These are phyloP conservation scores for rabbit (Oryctolagus cuniculus) DNA, from an alignment of 2,113 vertebrate genomes.

Conservation along the genomic window DNA sequence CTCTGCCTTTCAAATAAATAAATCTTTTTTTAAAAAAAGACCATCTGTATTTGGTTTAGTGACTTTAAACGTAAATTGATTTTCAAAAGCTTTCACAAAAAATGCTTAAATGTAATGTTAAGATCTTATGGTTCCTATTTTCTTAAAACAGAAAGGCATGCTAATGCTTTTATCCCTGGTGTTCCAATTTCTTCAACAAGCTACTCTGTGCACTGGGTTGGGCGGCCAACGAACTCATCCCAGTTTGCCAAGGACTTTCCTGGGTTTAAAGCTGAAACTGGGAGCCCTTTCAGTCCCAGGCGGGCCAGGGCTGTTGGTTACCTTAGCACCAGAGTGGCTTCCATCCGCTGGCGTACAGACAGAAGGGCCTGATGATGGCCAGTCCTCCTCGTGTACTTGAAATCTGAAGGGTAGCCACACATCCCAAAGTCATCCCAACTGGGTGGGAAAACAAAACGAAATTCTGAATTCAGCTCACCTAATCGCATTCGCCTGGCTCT, in stretches of 20 bases:
- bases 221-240: neutral
- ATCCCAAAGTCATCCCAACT: conserved; percentile 3
- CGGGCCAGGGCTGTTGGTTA: neutral
- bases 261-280: neutral
- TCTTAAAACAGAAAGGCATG: neutral
- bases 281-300: neutral
- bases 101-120: neutral
- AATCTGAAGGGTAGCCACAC: neutral
- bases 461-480: conserved; percentile 46
- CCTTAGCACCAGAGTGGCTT: neutral
- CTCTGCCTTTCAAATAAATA: too few relatives aligned
- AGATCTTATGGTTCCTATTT: neutral
- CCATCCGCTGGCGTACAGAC: neutral
- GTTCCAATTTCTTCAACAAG: neutral
- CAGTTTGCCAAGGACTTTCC: neutral
- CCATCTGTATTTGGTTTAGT: neutral
- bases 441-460: conserved; percentile 40
- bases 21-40: neutral
- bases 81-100: conserved; percentile 24
- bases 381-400: conserved; percentile 8
- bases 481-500: conserved; percentile 37
- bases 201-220: neutral
- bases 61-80: conserved; percentile 31
- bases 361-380: neutral
- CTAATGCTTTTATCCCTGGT: neutral